A percentile compares a stretch with the other conserved stretches of the same genome.
phyloP scores from a whole-genome alignment of 2,113 vertebrate species.

The Petrocephalus zakoni region DNA sequence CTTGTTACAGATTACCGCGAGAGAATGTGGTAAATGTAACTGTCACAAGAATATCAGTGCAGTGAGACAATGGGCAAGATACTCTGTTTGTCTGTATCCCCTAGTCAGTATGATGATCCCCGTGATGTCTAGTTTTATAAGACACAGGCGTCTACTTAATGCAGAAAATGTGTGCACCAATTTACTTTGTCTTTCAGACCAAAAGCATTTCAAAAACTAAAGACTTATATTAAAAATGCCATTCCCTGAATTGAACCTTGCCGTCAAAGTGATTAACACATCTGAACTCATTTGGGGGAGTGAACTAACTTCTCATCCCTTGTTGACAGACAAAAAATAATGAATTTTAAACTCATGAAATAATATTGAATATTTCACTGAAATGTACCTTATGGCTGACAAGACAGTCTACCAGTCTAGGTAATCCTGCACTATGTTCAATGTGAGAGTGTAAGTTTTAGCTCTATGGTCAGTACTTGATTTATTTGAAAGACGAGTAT shows the following conservation, averaged over 20 bases:
- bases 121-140: conserved; percentile 49
- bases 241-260: not conserved
- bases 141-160: conserved; percentile 50
- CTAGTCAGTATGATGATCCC: conserved; percentile 18
- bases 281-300: not conserved
- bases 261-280: not conserved
- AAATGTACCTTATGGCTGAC: not conserved
- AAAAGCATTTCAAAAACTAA: conserved; percentile 47
- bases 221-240: conserved; percentile 28
- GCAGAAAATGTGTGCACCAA: conserved; percentile 39
- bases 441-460: not conserved
- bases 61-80: conserved; percentile 19
- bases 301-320: not conserved
- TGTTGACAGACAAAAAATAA: not conserved
- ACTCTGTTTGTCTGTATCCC: not conserved
- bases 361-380: not conserved
- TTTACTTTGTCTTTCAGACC: conserved; percentile 43
- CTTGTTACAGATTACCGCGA: conserved; percentile 36
- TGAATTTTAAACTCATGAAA: not conserved
- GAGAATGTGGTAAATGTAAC: conserved; percentile 28
- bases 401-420: not conserved
- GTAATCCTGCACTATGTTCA: not conserved
- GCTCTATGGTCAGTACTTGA: not conserved
- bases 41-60: conserved; percentile 28
- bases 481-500: not conserved